Evolutionary conservation across 2,888 invertebrate genomes (phyloP).

Genomic region (Biston stratarius): DNA sequence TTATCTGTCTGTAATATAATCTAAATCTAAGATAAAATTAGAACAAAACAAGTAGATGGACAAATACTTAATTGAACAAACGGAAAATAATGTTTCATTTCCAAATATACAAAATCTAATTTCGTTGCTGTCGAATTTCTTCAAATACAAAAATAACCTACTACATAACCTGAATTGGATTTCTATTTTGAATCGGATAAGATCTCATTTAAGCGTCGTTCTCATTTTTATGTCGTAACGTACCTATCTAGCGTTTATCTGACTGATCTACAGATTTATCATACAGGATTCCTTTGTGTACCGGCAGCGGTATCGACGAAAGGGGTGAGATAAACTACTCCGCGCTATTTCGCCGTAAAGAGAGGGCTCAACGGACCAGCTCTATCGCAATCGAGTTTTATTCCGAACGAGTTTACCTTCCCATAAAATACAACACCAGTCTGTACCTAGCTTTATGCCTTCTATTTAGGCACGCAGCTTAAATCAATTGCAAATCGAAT

Average conservation of each 20-base stretch:
- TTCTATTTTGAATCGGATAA: constrained; percentile 16
- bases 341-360: constrained; percentile 80
- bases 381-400: constrained; percentile 72
- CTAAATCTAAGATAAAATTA: too few relatives aligned
- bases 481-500: constrained; percentile 37
- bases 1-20: too few relatives aligned
- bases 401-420: constrained; percentile 78
- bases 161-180: not conserved
- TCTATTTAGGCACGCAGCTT: constrained; percentile 33
- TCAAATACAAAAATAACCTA: not conserved
- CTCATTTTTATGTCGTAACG: constrained; percentile 27
- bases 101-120: not conserved
- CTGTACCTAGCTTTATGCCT: constrained; percentile 37
- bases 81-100: too few relatives aligned
- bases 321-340: constrained; percentile 80
- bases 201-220: not conserved
- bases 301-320: constrained; percentile 59
- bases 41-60: too few relatives aligned
- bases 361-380: constrained; percentile 78
- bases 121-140: not conserved
- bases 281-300: constrained; percentile 73
- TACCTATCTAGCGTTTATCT: constrained; percentile 51
- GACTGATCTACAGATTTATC: constrained; percentile 72
- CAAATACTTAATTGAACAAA: not conserved
- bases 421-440: constrained; percentile 58